These are phyloP conservation scores for Latrodectus elegans DNA, from an alignment of 2,888 invertebrate species.

Conservation along the genomic window DNA sequence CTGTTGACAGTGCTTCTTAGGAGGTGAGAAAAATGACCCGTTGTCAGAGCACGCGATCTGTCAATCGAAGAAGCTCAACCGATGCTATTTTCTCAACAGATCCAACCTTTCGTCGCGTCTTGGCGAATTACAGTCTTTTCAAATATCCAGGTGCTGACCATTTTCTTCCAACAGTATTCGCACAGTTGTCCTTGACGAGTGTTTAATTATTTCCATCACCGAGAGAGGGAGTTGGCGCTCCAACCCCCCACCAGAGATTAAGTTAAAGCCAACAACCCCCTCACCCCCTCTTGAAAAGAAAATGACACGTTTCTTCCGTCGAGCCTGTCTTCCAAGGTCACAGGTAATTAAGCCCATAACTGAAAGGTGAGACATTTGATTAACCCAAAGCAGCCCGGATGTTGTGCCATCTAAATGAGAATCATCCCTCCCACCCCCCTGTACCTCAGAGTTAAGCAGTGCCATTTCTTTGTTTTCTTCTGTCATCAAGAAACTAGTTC, in stretches of 20 bases:
- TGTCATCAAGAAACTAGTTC: slow-evolving; percentile 62
- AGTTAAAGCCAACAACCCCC: neutral
- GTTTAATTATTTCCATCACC: neutral
- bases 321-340: slow-evolving; percentile 37
- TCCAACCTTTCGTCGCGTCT: neutral
- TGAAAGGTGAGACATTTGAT: slow-evolving; percentile 60
- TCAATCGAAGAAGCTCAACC: neutral
- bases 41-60: neutral
- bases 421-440: slow-evolving; percentile 3
- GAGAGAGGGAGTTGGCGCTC: neutral
- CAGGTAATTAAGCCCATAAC: slow-evolving; percentile 52
- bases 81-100: neutral
- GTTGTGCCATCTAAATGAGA: slow-evolving; percentile 37
- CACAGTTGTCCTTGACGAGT: neutral
- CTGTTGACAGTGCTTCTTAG: neutral
- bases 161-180: neutral
- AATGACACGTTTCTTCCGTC: slow-evolving; percentile 29
- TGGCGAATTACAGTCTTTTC: neutral
- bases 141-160: neutral
- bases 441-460: neutral
- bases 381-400: slow-evolving; percentile 45
- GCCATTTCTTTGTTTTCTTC: slow-evolving; percentile 30
- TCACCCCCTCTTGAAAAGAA: slow-evolving; percentile 26
- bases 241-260: neutral
- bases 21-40: neutral